These are phyloP conservation scores for Heliconius ismenius DNA, from an alignment of 2,888 invertebrate species.

Conservation along the genomic window DNA sequence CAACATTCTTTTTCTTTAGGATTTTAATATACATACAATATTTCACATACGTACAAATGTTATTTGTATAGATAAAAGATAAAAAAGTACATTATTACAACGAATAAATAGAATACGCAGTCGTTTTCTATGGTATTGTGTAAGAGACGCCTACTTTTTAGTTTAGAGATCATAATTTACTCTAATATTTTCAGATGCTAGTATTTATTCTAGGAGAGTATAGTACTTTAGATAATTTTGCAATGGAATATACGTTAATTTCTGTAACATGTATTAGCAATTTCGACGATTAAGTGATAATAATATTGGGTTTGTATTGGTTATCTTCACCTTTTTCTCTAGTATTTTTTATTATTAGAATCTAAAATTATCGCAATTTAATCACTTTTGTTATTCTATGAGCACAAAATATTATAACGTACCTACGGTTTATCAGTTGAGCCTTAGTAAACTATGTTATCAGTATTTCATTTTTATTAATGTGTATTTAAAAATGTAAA, in stretches of 20 bases:
- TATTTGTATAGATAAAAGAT: too few relatives aligned
- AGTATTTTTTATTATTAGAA: too few relatives aligned
- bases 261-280: too few relatives aligned
- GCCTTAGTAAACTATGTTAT: constrained; percentile 6
- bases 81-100: too few relatives aligned
- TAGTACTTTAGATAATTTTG: too few relatives aligned
- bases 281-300: neutral
- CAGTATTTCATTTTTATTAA: constrained; percentile 4
- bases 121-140: neutral
- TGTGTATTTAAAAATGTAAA: constrained; percentile 4
- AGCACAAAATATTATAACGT: neutral
- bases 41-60: too few relatives aligned
- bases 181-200: neutral
- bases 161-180: too few relatives aligned
- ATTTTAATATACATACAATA: too few relatives aligned
- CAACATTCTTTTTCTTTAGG: too few relatives aligned
- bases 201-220: neutral
- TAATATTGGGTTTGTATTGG: neutral
- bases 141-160: neutral
- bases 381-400: neutral
- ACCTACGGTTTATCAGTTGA: neutral
- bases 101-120: too few relatives aligned
- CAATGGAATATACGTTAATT: too few relatives aligned
- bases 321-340: neutral
- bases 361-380: neutral